Evolutionary conservation across 2,113 vertebrate species (phyloP).

Genomic region (human): GRCh38 chr6:45072001-45072500

Average conservation of each 20-base stretch:
- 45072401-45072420: neutral
- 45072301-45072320: neutral
- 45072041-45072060: neutral
- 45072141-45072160: neutral
- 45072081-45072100: neutral
- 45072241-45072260: slow-evolving; percentile 8
- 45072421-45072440: neutral
- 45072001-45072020: neutral
- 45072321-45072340: neutral
- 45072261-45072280: neutral
- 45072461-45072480: neutral
- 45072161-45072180: neutral
- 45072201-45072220: neutral
- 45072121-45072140: neutral
- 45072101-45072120: neutral
- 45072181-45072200: neutral
- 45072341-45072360: neutral
- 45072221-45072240: neutral
- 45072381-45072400: neutral
- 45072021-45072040: neutral
- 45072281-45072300: neutral
- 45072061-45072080: neutral
- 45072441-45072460: neutral
- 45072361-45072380: neutral
- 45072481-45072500: neutral